phyloP scores from a whole-genome alignment of 2,888 invertebrate genomes.

The Epirrhoe alternata region DNA sequence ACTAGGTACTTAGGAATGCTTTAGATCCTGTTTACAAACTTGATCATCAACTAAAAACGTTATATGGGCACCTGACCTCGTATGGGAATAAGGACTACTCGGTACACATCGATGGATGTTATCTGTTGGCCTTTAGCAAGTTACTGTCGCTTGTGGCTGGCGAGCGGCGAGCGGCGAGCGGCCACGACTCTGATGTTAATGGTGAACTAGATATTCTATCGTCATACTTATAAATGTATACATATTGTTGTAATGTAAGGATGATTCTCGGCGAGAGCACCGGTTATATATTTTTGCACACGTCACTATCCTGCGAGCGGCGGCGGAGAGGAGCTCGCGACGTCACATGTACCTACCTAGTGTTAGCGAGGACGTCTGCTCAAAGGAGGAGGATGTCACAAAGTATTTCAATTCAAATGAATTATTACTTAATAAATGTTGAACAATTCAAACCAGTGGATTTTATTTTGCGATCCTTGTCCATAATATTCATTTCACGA shows the following conservation, averaged over 20 bases:
- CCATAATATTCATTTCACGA: background rate
- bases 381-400: slow-evolving; percentile 39
- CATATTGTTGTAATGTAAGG: slow-evolving; percentile 55
- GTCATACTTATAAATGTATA: slow-evolving; percentile 61
- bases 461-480: slow-evolving; percentile 9
- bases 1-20: too few relatives aligned
- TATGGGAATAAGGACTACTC: too few relatives aligned
- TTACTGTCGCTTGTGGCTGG: background rate
- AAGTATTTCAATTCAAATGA: slow-evolving; percentile 68
- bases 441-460: slow-evolving; percentile 58
- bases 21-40: too few relatives aligned
- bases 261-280: slow-evolving; percentile 54
- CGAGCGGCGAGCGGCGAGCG: background rate
- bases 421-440: slow-evolving; percentile 77
- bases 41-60: too few relatives aligned
- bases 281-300: slow-evolving; percentile 81
- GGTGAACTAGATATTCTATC: slow-evolving; percentile 28
- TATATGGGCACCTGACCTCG: too few relatives aligned
- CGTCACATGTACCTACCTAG: slow-evolving; percentile 20
- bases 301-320: slow-evolving; percentile 44
- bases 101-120: too few relatives aligned
- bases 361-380: slow-evolving; percentile 23
- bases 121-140: background rate
- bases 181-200: background rate
- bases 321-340: slow-evolving; percentile 7